Evolutionary conservation across 2,888 invertebrate species (phyloP).

Genomic region (Plagiodera versicolora): DNA sequence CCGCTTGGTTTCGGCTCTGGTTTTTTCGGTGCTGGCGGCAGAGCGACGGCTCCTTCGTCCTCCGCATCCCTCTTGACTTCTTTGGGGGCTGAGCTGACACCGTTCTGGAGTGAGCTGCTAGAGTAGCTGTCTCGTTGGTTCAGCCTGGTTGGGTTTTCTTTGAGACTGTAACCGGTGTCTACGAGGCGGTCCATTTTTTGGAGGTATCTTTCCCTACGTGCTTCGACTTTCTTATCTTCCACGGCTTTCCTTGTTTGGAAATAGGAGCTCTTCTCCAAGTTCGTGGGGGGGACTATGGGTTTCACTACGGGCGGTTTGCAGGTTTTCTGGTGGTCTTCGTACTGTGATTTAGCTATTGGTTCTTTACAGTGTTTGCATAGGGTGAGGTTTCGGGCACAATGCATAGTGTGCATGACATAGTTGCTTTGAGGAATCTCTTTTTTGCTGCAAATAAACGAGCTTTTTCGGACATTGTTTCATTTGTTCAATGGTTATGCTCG

Average conservation of each 20-base stretch:
- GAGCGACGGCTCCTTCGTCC: conserved; percentile 1
- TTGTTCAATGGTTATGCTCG: background rate
- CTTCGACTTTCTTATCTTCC: conserved; percentile 44
- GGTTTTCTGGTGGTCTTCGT: conserved; percentile 60
- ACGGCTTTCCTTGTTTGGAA: conserved; percentile 42
- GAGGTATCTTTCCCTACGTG: conserved; percentile 38
- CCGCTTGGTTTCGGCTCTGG: conserved; percentile 28
- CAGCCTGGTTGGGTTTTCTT: conserved; percentile 15
- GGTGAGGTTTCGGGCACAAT: conserved; percentile 69
- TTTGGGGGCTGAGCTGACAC: background rate
- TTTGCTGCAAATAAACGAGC: conserved; percentile 58
- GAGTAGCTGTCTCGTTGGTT: conserved; percentile 7
- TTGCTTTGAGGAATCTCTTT: conserved; percentile 68
- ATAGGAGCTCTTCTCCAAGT: conserved; percentile 44
- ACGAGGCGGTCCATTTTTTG: conserved; percentile 41
- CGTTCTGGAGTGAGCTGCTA: conserved; percentile 9
- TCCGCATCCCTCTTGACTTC: conserved; percentile 7
- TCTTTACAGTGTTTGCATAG: conserved; percentile 70
- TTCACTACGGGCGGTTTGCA: conserved; percentile 55
- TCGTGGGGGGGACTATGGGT: conserved; percentile 34
- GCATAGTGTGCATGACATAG: conserved; percentile 70
- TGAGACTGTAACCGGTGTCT: conserved; percentile 40
- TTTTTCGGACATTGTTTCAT: background rate
- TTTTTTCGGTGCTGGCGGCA: conserved; percentile 7
- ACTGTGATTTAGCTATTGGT: conserved; percentile 62